A percentile compares a stretch with the other conserved stretches of the same genome.
Evolutionary conservation across 2,113 vertebrate species (phyloP).

Genomic region (Balaenoptera acutorostrata): DNA sequence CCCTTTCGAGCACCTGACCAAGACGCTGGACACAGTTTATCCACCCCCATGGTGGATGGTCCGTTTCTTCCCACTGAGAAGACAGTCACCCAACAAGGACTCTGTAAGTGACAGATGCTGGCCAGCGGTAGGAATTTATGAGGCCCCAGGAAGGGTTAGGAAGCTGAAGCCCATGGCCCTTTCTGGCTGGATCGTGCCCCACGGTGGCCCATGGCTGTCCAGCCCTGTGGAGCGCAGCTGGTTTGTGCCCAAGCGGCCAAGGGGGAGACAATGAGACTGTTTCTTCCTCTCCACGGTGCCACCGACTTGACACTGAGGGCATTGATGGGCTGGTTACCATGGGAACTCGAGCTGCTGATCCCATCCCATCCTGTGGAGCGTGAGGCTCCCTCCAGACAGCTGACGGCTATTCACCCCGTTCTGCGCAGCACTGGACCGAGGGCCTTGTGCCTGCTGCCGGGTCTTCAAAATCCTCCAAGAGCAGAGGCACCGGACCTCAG

Average conservation of each 20-base stretch:
- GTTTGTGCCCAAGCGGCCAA: conserved; percentile 35
- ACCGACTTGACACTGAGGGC: conserved; percentile 34
- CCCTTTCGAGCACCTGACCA: neutral
- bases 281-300: conserved; percentile 38
- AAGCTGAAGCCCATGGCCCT: neutral
- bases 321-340: conserved; percentile 65
- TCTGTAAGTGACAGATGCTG: neutral
- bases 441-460: neutral
- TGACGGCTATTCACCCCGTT: conserved; percentile 53
- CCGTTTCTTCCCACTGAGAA: neutral
- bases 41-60: neutral
- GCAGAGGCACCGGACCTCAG: neutral
- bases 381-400: conserved; percentile 50
- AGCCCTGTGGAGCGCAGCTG: neutral
- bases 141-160: neutral
- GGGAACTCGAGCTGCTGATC: conserved; percentile 50
- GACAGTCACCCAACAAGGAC: neutral
- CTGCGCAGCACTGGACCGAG: neutral
- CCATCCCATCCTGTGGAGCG: neutral
- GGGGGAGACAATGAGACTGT: conserved; percentile 56
- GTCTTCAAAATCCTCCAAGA: neutral
- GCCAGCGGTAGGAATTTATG: neutral
- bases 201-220: neutral
- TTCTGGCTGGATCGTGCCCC: neutral
- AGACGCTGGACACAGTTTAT: neutral